Percentiles rank a stretch among this genome's conserved stretches.
Conservation (phyloP, 1,140 invertebrate genomes). For the Cepaea nemoralis region DNA sequence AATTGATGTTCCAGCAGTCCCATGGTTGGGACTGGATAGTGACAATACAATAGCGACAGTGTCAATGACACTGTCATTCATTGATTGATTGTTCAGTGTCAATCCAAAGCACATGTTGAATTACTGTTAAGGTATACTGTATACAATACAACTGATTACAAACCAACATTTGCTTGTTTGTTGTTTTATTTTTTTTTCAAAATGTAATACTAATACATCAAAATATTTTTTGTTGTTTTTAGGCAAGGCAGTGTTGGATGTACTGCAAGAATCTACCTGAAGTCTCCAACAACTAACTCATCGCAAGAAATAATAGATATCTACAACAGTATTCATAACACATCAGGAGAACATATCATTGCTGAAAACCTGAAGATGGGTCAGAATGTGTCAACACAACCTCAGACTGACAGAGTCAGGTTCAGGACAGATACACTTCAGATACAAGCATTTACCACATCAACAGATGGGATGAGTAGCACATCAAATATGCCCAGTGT, state of each 20-base stretch:
- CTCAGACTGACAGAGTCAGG: not conserved
- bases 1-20: no score
- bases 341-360: not conserved
- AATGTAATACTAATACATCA: not conserved
- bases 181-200: no score
- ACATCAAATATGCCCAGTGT: not conserved
- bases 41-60: no score
- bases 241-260: constrained; percentile 6
- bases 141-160: no score
- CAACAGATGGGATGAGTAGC: not conserved
- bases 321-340: not conserved
- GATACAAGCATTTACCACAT: not conserved
- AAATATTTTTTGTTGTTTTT: not conserved
- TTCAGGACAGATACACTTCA: not conserved
- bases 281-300: not conserved
- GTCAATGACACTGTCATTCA: no score
- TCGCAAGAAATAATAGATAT: not conserved
- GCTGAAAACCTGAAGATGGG: not conserved
- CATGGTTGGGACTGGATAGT: no score
- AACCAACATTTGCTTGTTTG: no score
- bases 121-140: no score
- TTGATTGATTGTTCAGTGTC: no score
- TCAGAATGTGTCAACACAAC: not conserved
- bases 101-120: no score
- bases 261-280: not conserved